Evolutionary conservation across 1,140 invertebrate genomes (phyloP), one percentile per base, ranked within the genome.

Genomic region (Brachionus angularis): DNA sequence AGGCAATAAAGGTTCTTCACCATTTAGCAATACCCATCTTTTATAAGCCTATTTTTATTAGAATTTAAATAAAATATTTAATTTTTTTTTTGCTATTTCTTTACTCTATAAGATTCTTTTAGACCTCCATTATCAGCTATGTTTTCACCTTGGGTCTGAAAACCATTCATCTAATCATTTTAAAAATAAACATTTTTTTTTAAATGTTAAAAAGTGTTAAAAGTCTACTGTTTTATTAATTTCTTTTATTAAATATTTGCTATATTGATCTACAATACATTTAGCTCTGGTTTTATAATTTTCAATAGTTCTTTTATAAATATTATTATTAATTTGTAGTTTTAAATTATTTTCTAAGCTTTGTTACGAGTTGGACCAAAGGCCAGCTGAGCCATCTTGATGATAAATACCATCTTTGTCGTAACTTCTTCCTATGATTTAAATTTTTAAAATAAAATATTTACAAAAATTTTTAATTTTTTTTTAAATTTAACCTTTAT

Each of bases 41-140:
- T 83, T 72, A 76, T 84, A 84, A 12, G 85, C 85, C 79, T 82
- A 69, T 72, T 76, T 47, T 49, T 29, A 55, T 39, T 67, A 74
- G 25, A 53, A 18, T 16, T 18, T n/a, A 8, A 39, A 72, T 49
- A 31, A 72, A 36, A 55, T 10, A 67, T 29, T 47, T 46, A 21
- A 14, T 64, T 33, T 3, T n/a, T 14, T 34, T 39, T 33, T 34
- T 39, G 25, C 18, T 21, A 23, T 23, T 29, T 16, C 12, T 18
- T 49, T 50, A 83, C 82, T 42, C 74, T 75, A 55, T 75, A 83
- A 16, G 79, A 77, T 72, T 82, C 76, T 73, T 80, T 83, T 14
- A 84, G 73, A 31, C 83, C 83, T 25, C 83, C 83, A 74, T 84
- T 84, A 73, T 84, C 83, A 12, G 83, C 83, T 64, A 84, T 84